phyloP scores from a whole-genome alignment of 1,140 invertebrate genomes.

The Chrysoperla carnea region DNA sequence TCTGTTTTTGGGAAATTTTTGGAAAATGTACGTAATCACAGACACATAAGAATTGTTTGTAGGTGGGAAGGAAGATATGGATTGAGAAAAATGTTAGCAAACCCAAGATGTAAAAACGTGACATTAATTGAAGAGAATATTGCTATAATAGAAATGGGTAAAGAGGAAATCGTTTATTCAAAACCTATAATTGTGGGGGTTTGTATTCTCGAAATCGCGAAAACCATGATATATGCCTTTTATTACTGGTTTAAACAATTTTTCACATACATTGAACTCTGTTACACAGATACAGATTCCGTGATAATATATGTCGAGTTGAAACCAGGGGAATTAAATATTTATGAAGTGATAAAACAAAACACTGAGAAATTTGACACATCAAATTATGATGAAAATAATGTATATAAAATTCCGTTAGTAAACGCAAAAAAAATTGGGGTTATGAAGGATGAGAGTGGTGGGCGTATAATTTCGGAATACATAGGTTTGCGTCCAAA shows the following conservation, averaged over 20 bases:
- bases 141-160: no score
- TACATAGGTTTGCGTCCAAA: slow-evolving; percentile 24
- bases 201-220: neutral
- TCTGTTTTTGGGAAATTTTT: no score
- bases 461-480: slow-evolving; percentile 18
- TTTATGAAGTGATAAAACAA: slow-evolving; percentile 9
- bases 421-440: slow-evolving; percentile 28
- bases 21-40: no score
- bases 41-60: no score
- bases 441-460: slow-evolving; percentile 29
- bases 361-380: slow-evolving; percentile 13
- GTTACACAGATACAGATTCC: slow-evolving; percentile 16
- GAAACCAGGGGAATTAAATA: slow-evolving; percentile 1
- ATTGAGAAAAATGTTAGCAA: no score
- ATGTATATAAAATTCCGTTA: slow-evolving; percentile 13
- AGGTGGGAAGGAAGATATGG: neutral
- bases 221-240: slow-evolving; percentile 2
- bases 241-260: slow-evolving; percentile 5
- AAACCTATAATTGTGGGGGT: no score
- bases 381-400: slow-evolving; percentile 13
- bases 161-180: no score
- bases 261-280: slow-evolving; percentile 9
- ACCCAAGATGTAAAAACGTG: no score
- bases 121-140: no score
- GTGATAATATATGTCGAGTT: slow-evolving; percentile 8